Percentiles rank a stretch among this genome's conserved stretches.
Conservation (phyloP, 2,888 invertebrate species). For the Melanostoma mellinum region DNA sequence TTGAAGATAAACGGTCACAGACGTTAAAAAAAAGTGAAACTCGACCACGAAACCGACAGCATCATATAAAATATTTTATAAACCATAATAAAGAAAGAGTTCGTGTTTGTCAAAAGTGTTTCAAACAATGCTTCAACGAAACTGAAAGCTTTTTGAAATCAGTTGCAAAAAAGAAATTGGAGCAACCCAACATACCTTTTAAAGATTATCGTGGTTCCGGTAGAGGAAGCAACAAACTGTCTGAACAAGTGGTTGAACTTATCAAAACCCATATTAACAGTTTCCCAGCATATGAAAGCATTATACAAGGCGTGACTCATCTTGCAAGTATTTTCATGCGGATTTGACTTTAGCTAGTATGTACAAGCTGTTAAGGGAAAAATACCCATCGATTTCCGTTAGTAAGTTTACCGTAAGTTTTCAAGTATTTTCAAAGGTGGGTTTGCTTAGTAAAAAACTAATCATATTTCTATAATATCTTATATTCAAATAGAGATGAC, state of each 20-base stretch:
- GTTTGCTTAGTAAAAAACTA: too few species aligned
- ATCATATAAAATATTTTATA: constrained; percentile 19
- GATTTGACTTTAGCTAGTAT: constrained; percentile 49
- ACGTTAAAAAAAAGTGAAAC: constrained; percentile 22
- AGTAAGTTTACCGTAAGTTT: too few species aligned
- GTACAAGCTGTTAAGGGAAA: background rate
- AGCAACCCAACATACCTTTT: too few species aligned
- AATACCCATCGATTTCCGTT: too few species aligned
- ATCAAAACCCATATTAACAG: constrained; percentile 29
- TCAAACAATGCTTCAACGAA: constrained; percentile 29
- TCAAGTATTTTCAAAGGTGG: too few species aligned
- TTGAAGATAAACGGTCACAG: constrained; percentile 37
- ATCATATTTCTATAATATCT: too few species aligned
- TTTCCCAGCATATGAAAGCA: constrained; percentile 36
- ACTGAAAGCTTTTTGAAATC: constrained; percentile 41
- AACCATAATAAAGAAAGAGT: constrained; percentile 10
- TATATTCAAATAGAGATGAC: too few species aligned
- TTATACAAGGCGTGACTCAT: constrained; percentile 35
- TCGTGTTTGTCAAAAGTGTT: constrained; percentile 21
- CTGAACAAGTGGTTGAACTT: constrained; percentile 29
- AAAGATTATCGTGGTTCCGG: constrained; percentile 37
- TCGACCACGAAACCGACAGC: constrained; percentile 14
- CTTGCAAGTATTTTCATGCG: constrained; percentile 33
- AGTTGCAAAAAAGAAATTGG: constrained; percentile 41
- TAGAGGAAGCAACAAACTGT: constrained; percentile 33